Evolutionary conservation across 1,140 invertebrate genomes (phyloP).

Genomic region (Eumeta japonica): DNA sequence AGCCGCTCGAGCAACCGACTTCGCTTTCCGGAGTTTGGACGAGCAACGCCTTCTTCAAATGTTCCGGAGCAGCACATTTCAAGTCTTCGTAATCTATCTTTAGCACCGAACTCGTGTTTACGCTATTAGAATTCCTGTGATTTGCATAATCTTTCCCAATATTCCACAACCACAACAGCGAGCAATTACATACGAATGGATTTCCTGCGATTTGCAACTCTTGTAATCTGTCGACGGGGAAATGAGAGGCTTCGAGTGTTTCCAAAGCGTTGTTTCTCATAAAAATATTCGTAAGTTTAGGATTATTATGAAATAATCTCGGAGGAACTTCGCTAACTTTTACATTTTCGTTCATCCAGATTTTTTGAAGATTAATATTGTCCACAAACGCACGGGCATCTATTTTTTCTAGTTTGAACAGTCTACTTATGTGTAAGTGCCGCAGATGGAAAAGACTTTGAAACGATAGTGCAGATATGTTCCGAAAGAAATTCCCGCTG

Average conservation of each 20-base stretch:
- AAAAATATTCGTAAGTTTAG: conserved; percentile 70
- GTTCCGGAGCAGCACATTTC: conserved; percentile 58
- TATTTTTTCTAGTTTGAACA: conserved; percentile 65
- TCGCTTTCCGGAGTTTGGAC: conserved; percentile 60
- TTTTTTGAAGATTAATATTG: conserved; percentile 76
- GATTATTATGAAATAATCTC: conserved; percentile 73
- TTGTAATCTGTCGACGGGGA: conserved; percentile 72
- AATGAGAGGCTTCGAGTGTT: conserved; percentile 74
- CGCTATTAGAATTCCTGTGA: conserved; percentile 31
- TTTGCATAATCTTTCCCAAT: conserved; percentile 60
- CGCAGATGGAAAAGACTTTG: conserved; percentile 76
- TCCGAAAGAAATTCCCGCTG: conserved; percentile 72
- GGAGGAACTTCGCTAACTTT: conserved; percentile 68
- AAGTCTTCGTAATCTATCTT: conserved; percentile 56
- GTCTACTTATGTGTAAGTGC: conserved; percentile 68
- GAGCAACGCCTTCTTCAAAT: conserved; percentile 50
- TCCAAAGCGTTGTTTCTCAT: conserved; percentile 70
- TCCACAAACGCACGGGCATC: conserved; percentile 77
- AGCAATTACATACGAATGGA: conserved; percentile 84
- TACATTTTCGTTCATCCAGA: conserved; percentile 76
- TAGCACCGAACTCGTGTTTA: conserved; percentile 37
- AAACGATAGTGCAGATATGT: conserved; percentile 72
- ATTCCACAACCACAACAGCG: conserved; percentile 81
- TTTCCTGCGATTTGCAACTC: conserved; percentile 75
- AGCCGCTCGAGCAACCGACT: conserved; percentile 62